Evolutionary conservation across 2,888 invertebrate species (phyloP).

Genomic region (Leucophenga montana): DNA sequence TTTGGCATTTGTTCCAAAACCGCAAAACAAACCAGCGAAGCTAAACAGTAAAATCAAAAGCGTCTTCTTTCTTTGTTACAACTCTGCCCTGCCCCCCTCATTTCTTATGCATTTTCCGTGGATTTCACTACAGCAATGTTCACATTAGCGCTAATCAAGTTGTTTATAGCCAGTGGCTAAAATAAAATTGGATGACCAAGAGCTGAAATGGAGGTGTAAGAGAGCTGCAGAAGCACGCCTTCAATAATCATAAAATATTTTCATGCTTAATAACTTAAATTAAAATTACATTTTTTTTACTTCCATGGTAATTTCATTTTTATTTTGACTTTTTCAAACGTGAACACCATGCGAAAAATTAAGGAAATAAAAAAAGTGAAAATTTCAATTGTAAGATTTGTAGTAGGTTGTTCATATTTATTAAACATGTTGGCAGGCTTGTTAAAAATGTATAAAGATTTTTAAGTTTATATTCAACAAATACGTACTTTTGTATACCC

Average conservation of each 20-base stretch:
- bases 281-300: conserved; percentile 35
- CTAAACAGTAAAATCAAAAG: conserved; percentile 54
- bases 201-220: too few species aligned
- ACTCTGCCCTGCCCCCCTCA: conserved; percentile 21
- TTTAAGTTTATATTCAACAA: conserved; percentile 4
- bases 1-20: background rate
- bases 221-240: conserved; percentile 11
- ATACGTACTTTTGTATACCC: too few species aligned
- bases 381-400: too few species aligned
- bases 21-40: background rate
- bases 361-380: conserved; percentile 32
- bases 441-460: background rate
- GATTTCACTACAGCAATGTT: conserved; percentile 6
- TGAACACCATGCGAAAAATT: conserved; percentile 30
- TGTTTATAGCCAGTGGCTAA: conserved; percentile 22
- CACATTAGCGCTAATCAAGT: conserved; percentile 53
- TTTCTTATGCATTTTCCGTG: conserved; percentile 20
- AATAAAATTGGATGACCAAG: conserved; percentile 26
- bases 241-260: conserved; percentile 59
- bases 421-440: background rate
- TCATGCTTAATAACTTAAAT: conserved; percentile 45
- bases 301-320: conserved; percentile 14
- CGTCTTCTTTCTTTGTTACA: conserved; percentile 47
- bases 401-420: background rate
- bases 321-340: conserved; percentile 20